These are phyloP conservation scores for Palythoa caribaeorum DNA, from an alignment of 92 coral and sea anemone species.

Conservation along the genomic window DNA sequence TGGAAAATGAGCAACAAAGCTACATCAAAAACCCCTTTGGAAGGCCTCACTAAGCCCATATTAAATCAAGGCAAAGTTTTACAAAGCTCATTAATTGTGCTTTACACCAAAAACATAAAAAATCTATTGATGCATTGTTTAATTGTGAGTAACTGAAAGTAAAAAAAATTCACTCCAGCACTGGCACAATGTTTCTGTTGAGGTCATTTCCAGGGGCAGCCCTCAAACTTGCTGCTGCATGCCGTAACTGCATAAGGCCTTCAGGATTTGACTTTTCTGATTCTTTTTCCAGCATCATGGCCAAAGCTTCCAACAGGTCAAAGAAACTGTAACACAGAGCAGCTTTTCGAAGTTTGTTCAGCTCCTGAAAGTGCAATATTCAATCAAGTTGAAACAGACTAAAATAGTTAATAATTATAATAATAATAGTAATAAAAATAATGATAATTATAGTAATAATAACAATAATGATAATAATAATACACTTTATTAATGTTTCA, in stretches of 20 bases:
- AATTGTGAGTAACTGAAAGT: too few species aligned
- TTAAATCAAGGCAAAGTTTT: too few species aligned
- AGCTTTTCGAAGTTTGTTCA: constrained; percentile 95
- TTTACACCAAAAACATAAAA: too few species aligned
- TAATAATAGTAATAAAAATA: too few species aligned
- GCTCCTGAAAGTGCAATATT: constrained; percentile 70
- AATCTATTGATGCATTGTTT: too few species aligned
- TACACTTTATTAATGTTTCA: too few species aligned
- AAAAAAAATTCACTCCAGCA: constrained; percentile 51
- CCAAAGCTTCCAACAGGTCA: constrained; percentile 91
- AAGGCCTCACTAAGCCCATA: too few species aligned
- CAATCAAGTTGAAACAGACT: background rate
- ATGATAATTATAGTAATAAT: too few species aligned
- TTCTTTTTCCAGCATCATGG: constrained; percentile 88
- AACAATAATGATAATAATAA: too few species aligned
- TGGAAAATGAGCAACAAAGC: too few species aligned
- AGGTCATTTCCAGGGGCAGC: constrained; percentile 91
- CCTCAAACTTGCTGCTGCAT: constrained; percentile 91
- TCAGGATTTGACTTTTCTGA: constrained; percentile 83
- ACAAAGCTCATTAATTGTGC: too few species aligned
- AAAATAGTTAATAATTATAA: background rate
- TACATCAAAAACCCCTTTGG: too few species aligned
- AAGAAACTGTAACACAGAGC: constrained; percentile 95
- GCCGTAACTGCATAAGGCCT: constrained; percentile 85
- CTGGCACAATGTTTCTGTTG: constrained; percentile 89